Conservation (phyloP, 2,888 invertebrate genomes). For the Leptopilina drosophilae region DNA sequence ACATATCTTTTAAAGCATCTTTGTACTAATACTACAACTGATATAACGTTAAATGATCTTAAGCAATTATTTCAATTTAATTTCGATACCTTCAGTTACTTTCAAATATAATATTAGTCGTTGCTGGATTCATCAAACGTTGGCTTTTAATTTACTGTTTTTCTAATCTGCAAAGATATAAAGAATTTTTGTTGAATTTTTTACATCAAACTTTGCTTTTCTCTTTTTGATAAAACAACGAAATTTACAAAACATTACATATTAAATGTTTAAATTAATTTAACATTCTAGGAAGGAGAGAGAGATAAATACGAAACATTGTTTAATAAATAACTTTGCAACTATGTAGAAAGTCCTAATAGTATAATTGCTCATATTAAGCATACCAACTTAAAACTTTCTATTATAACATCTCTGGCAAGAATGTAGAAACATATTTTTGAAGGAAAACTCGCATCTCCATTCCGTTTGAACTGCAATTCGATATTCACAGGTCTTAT, state of each 20-base stretch:
- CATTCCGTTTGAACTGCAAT: conserved; percentile 19
- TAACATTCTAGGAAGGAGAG: too few relatives aligned
- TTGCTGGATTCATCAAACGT: background rate
- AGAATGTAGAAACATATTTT: conserved; percentile 6
- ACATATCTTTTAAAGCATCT: background rate
- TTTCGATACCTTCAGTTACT: conserved; percentile 4
- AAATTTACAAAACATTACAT: too few relatives aligned
- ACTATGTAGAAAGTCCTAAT: too few relatives aligned
- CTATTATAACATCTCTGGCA: background rate
- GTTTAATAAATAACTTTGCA: too few relatives aligned
- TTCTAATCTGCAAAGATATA: background rate
- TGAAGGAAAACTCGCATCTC: background rate
- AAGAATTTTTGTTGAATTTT: background rate
- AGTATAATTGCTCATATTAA: too few relatives aligned
- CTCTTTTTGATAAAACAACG: too few relatives aligned
- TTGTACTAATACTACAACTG: background rate
- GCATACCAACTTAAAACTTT: background rate
- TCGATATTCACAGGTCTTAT: conserved; percentile 20
- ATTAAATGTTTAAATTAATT: too few relatives aligned
- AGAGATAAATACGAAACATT: too few relatives aligned
- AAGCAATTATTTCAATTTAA: conserved; percentile 6
- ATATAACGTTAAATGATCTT: background rate
- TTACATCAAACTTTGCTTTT: background rate
- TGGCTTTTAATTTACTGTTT: background rate
- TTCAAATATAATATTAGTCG: background rate